Evolutionary conservation across 2,888 invertebrate genomes (phyloP), one percentile per base, ranked within the genome.

Genomic region (Ferdinandea cuprea): DNA sequence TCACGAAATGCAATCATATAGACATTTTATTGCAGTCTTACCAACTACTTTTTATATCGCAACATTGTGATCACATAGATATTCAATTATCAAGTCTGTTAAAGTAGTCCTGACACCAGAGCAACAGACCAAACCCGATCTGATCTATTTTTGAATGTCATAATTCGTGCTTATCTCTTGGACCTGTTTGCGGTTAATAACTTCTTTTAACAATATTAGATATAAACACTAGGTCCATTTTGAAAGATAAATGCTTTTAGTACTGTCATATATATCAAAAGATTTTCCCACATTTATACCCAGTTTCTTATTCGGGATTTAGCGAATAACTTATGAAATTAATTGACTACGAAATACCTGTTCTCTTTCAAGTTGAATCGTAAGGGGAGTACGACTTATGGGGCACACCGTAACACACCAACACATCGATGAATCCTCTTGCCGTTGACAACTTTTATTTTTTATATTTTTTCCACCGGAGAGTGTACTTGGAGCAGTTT

Each of bases 281-380:
- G 17, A 42, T 58, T 35, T 52, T 59, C 68, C 59, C 52, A 58
- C 52, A 68, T 15, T 68, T 58, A 44, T 25, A 30, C 13, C 19
- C 42, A 40, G 46, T 65, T 74, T 71, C 52, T 28, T 54, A 58
- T 40, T 66, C 65, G 52, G 11, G 37, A 59, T 52, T 59, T 66
- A 83, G 21, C 72, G 21, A 59, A 78, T 83, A 83, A 78, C 83
- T 83, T 66, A 73, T 83, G 63, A 63, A 78, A 78, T 73, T 78
- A 83, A 83, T 83, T 83, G 72, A 78, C 66, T 17, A 66, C 42
- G 35, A 54, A 52, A 66, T 78, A 58, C 71, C 72, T 13, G 58
- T 77, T 59, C 9, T 7, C 9, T 40, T 65, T 11, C 32, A 28
- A 66, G 56, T 48, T 15, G 28, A 19, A 35, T 52, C 32, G n/a